These are phyloP conservation scores for Loxodonta africana DNA, from an alignment of 2,113 vertebrate genomes.

Conservation along the genomic window DNA sequence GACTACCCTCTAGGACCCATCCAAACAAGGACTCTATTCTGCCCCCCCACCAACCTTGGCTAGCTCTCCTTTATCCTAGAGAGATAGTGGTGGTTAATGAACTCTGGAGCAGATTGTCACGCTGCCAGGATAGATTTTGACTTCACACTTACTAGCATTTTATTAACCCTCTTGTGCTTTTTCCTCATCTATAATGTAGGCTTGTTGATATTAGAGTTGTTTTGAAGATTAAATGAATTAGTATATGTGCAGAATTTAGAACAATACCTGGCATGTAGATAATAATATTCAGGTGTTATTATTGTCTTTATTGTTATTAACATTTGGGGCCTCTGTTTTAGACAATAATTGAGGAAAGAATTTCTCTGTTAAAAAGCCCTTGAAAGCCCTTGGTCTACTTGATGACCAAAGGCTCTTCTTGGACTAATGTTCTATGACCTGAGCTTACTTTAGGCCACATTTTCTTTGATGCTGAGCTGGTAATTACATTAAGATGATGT, in stretches of 20 bases:
- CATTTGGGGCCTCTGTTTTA: slow-evolving; percentile 7
- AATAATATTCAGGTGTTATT: not conserved
- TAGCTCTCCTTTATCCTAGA: not conserved
- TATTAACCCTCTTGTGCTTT: not conserved
- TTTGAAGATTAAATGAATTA: not conserved
- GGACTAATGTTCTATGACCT: not conserved
- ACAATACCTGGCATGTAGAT: not conserved
- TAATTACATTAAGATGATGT: slow-evolving; percentile 55
- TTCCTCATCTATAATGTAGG: not conserved
- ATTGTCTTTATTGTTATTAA: not conserved
- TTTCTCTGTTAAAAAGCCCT: not conserved
- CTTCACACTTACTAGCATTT: not conserved
- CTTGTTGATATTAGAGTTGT: not conserved
- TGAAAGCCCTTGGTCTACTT: not conserved
- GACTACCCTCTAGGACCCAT: not conserved
- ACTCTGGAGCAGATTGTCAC: not conserved
- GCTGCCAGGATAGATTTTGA: not conserved
- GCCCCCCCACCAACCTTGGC: not conserved
- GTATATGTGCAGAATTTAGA: not conserved
- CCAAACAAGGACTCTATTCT: not conserved
- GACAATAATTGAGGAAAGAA: not conserved
- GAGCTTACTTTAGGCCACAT: not conserved
- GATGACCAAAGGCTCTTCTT: not conserved
- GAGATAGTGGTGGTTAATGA: not conserved
- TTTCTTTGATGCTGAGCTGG: slow-evolving; percentile 13